Evolutionary conservation across 1,140 invertebrate species (phyloP).

Genomic region (Argopecten irradians): DNA sequence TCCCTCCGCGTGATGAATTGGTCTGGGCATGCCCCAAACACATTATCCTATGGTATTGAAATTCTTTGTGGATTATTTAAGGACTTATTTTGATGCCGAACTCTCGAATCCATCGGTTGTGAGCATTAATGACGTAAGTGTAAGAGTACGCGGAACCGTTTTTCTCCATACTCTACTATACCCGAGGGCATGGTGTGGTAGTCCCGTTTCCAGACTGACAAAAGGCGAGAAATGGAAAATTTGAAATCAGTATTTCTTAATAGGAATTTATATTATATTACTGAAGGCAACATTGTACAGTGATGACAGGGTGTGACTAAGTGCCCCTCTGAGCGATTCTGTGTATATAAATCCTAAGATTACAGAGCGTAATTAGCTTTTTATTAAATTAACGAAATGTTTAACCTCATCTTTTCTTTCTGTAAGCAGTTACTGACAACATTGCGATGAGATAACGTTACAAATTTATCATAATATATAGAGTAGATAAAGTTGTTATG

Average conservation of each 20-base stretch:
- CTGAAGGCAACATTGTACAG: neutral
- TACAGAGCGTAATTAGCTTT: neutral
- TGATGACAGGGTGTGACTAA: neutral
- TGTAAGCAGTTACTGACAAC: neutral
- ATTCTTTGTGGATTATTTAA: neutral
- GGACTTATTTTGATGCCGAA: neutral
- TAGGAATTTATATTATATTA: neutral
- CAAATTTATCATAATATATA: too few relatives aligned
- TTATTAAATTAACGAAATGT: neutral
- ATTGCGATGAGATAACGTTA: too few relatives aligned
- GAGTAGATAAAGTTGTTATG: too few relatives aligned
- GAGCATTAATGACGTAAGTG: neutral
- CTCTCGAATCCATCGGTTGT: neutral
- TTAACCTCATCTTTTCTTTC: too few relatives aligned
- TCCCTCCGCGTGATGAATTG: neutral
- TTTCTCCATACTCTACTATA: neutral
- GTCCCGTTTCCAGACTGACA: neutral
- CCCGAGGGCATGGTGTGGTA: neutral
- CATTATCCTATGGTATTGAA: neutral
- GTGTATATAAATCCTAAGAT: neutral
- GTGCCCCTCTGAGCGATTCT: neutral
- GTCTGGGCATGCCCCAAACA: neutral
- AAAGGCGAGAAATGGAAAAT: neutral
- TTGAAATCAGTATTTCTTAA: neutral
- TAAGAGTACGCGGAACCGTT: neutral